phyloP scores from a whole-genome alignment of 1,140 invertebrate species.

The Dendroctonus ponderosae region DNA sequence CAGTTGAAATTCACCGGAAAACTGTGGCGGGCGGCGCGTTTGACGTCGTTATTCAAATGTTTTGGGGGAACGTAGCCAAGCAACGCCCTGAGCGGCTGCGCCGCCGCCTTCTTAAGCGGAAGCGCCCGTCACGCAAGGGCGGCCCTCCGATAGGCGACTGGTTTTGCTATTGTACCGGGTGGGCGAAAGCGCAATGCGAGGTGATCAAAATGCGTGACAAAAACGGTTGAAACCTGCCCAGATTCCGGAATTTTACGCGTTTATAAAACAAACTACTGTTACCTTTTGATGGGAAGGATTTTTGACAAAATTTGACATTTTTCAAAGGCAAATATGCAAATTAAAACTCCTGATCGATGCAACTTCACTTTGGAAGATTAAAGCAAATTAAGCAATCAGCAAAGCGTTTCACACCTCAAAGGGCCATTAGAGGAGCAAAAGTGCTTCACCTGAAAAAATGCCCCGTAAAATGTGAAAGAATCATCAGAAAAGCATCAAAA shows the following conservation, averaged over 20 bases:
- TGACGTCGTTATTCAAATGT: constrained; percentile 50
- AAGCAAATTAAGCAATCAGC: no score
- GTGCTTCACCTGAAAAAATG: no score
- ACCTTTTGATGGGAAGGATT: no score
- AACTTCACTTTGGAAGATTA: no score
- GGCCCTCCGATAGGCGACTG: constrained; percentile 15
- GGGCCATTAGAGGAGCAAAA: no score
- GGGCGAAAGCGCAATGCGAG: constrained; percentile 5
- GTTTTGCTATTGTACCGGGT: constrained; percentile 17
- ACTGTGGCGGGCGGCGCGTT: constrained; percentile 46
- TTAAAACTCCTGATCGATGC: no score
- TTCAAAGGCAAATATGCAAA: not conserved
- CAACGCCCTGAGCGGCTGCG: constrained; percentile 47
- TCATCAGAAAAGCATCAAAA: no score
- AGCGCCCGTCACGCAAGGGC: constrained; percentile 48
- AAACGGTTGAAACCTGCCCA: not conserved
- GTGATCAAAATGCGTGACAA: not conserved
- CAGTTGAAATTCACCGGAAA: constrained; percentile 48
- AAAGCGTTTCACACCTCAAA: no score
- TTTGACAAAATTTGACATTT: not conserved
- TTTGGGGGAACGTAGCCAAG: constrained; percentile 45
- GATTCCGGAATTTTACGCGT: not conserved
- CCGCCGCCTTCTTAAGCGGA: constrained; percentile 41
- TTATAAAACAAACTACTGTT: not conserved
- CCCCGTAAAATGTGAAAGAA: no score